phyloP scores from a whole-genome alignment of 1,140 invertebrate species.

The Dendroctonus valens region DNA sequence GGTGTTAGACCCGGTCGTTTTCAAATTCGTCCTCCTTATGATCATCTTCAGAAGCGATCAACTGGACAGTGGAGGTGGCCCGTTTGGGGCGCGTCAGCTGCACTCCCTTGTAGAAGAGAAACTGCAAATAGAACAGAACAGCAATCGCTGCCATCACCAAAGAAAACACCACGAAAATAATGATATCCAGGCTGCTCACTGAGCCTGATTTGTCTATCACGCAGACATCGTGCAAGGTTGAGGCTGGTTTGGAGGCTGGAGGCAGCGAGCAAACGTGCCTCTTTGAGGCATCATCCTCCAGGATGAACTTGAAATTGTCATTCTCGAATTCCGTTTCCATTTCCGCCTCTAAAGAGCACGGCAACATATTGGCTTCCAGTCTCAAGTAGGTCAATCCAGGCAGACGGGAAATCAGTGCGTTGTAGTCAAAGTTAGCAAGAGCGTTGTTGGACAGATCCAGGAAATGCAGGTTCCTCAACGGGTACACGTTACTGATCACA shows the following conservation, averaged over 20 bases:
- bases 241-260: conserved; percentile 13
- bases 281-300: not conserved
- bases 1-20: not conserved
- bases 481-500: conserved; percentile 40
- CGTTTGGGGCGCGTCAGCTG: conserved; percentile 11
- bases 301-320: conserved; percentile 44
- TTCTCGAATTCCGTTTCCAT: conserved; percentile 43
- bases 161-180: conserved; percentile 34
- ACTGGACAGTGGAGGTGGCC: conserved; percentile 32
- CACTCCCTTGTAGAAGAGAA: conserved; percentile 36
- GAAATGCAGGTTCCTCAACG: conserved; percentile 41
- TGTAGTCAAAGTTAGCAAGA: conserved; percentile 44
- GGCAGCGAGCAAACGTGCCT: conserved; percentile 25
- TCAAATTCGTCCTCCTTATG: conserved; percentile 3
- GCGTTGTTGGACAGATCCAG: conserved; percentile 45
- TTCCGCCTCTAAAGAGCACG: conserved; percentile 44
- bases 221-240: conserved; percentile 14
- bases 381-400: conserved; percentile 41
- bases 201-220: conserved; percentile 1
- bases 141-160: conserved; percentile 36
- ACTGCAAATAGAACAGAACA: conserved; percentile 42
- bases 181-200: conserved; percentile 20
- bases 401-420: conserved; percentile 37
- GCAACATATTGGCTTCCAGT: conserved; percentile 41
- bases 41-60: conserved; percentile 34